Percentiles rank a stretch among this genome's conserved stretches.
These are phyloP conservation scores for Chionodraco myersi DNA, from an alignment of 2,113 vertebrate species.

Conservation along the genomic window DNA sequence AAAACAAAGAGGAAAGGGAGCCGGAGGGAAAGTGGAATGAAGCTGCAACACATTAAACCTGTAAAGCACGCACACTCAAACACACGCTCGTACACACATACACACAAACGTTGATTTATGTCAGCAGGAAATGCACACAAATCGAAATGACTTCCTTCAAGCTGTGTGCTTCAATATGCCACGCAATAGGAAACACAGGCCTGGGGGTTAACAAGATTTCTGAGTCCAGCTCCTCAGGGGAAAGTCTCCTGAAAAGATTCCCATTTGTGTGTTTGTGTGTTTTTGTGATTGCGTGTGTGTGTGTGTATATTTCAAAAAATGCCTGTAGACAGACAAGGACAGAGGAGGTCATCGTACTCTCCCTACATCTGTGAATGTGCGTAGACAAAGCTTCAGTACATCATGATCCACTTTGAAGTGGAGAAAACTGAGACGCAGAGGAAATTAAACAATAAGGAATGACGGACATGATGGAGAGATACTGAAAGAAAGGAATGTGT, in stretches of 20 bases:
- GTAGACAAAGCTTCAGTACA: conserved; percentile 15
- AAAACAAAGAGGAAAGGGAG: conserved; percentile 5
- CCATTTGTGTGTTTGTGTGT: conserved; percentile 3
- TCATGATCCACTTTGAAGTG: conserved; percentile 47
- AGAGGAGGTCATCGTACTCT: conserved; percentile 64
- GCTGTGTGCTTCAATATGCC: conserved; percentile 30
- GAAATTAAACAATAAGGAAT: conserved; percentile 73
- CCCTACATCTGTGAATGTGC: conserved; percentile 46
- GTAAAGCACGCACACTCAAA: neutral
- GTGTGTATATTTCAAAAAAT: conserved; percentile 5
- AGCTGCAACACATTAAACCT: conserved; percentile 42
- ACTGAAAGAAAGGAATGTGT: conserved; percentile 49
- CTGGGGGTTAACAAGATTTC: conserved; percentile 45
- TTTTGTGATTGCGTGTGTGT: conserved; percentile 10
- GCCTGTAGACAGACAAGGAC: conserved; percentile 51
- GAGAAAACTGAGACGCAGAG: conserved; percentile 41
- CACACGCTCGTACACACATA: neutral
- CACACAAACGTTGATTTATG: neutral
- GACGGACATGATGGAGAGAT: conserved; percentile 33
- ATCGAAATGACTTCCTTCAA: conserved; percentile 35
- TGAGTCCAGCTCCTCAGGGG: conserved; percentile 22
- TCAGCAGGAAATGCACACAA: conserved; percentile 22
- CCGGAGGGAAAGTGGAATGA: conserved; percentile 5
- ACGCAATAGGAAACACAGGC: conserved; percentile 35
- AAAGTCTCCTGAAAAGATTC: conserved; percentile 8